These are phyloP conservation scores for Germaria angustata DNA, from an alignment of 2,888 invertebrate species.

Conservation along the genomic window DNA sequence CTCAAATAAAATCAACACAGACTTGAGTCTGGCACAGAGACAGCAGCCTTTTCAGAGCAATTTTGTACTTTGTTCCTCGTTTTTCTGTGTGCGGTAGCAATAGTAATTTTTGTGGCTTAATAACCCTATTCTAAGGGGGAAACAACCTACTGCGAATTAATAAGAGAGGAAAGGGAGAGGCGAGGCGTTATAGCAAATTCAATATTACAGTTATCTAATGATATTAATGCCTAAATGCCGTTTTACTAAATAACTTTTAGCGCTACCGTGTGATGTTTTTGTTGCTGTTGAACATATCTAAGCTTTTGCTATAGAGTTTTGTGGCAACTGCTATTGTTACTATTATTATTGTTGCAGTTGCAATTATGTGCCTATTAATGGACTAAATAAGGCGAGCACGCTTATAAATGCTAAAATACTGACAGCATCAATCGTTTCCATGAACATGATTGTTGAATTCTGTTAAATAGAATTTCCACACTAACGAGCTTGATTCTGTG, in stretches of 20 bases:
- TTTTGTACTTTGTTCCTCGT: background rate
- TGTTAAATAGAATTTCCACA: slow-evolving; percentile 60
- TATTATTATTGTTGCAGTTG: slow-evolving; percentile 63
- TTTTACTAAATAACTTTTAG: slow-evolving; percentile 66
- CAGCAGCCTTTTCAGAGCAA: background rate
- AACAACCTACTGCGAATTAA: background rate
- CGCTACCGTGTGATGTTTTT: slow-evolving; percentile 55
- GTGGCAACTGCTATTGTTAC: slow-evolving; percentile 57
- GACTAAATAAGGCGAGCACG: slow-evolving; percentile 68
- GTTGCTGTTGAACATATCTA: slow-evolving; percentile 28
- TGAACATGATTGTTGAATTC: slow-evolving; percentile 66
- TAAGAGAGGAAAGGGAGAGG: background rate
- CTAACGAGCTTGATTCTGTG: slow-evolving; percentile 62
- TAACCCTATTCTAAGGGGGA: slow-evolving; percentile 41
- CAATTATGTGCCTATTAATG: slow-evolving; percentile 70
- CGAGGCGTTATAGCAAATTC: slow-evolving; percentile 11
- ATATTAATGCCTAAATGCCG: slow-evolving; percentile 75
- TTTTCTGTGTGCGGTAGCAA: background rate
- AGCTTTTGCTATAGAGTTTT: slow-evolving; percentile 60
- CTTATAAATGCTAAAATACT: slow-evolving; percentile 68
- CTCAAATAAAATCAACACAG: background rate
- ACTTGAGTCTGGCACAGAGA: background rate
- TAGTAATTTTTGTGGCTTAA: slow-evolving; percentile 45
- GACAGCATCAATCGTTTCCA: slow-evolving; percentile 69
- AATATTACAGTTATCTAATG: slow-evolving; percentile 68